phyloP scores from a whole-genome alignment of 2,113 vertebrate species.

The Pelvicachromis taeniatus region DNA sequence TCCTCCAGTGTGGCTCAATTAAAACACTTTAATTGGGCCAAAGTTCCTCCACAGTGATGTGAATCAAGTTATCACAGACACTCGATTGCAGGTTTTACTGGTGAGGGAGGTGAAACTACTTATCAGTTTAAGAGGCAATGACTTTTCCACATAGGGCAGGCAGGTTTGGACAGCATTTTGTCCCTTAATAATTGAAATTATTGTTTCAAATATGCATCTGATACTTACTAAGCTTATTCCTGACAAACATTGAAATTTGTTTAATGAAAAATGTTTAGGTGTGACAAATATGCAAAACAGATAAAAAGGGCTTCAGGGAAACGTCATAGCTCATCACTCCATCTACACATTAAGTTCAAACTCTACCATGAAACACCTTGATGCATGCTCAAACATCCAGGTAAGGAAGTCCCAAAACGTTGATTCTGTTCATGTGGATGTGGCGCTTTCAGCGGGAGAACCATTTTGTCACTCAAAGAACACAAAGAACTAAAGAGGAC shows the following conservation, averaged over 20 bases:
- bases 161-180: no score
- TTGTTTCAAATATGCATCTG: no score
- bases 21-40: background rate
- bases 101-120: background rate
- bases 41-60: background rate
- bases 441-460: rapidly evolving
- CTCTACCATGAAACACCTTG: rapidly evolving
- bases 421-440: background rate
- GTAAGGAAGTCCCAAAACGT: background rate
- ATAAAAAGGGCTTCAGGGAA: background rate
- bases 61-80: background rate
- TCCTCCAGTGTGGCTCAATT: background rate
- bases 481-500: background rate
- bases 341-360: background rate
- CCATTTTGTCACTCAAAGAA: rapidly evolving
- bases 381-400: rapidly evolving
- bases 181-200: no score
- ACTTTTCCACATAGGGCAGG: background rate
- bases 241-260: background rate
- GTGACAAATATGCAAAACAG: background rate
- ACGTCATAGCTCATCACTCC: background rate
- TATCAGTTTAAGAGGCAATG: background rate
- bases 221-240: no score
- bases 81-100: background rate
- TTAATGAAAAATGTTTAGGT: background rate